Base-by-base conservation (phyloP, 2,888 invertebrate genomes). In the Maniola hyperantus region DNA sequence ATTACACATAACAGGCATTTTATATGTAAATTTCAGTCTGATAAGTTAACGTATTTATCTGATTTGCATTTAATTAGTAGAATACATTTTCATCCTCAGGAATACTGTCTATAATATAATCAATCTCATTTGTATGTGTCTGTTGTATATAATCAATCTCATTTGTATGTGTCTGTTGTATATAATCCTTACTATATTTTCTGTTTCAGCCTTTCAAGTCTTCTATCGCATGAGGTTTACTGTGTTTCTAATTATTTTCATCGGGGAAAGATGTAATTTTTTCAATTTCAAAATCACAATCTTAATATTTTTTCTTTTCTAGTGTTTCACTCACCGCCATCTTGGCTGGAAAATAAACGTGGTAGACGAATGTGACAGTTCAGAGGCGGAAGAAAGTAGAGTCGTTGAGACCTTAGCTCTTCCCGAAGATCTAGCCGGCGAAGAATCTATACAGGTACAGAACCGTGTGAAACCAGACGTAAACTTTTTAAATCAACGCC, bases 331-430 rank as follows among this genome's bases (percentile, higher is more conserved):
- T 5, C 98, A 98, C 85, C 96, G 98, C 71, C 95, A 98, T 83
- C 95, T 99, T 79, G 99, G 99, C 59, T 98, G 98, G 97, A 98
- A 97, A 90, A 98, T 99, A 77, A 96, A 97, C 84, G 97, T 99
- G 0, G 93, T 96, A 72, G 98, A 99, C 83, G 93, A 94, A 55
- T 98, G 97, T 79, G 96, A 97, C 73, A 85, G 83, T 66, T 82
- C 85, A 1, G 92, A 93, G 55, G 94, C 92, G 26, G 94, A 94
- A 77, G 92, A 93, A 62, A 93, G 92, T 75, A 90, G 88, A 13
- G 84, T 91, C 73, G 86, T 90, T 5, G 89, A 93, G 72, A 83
- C 83, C 6, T 77, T 90, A 4, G 79, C 84, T 1, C 84, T 87
- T 5, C 86, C 89, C 13, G 82, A 83, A 61, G 87, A 90, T 71